phyloP scores from a whole-genome alignment of 2,888 invertebrate species.

The Ormyrus nitidulus region DNA sequence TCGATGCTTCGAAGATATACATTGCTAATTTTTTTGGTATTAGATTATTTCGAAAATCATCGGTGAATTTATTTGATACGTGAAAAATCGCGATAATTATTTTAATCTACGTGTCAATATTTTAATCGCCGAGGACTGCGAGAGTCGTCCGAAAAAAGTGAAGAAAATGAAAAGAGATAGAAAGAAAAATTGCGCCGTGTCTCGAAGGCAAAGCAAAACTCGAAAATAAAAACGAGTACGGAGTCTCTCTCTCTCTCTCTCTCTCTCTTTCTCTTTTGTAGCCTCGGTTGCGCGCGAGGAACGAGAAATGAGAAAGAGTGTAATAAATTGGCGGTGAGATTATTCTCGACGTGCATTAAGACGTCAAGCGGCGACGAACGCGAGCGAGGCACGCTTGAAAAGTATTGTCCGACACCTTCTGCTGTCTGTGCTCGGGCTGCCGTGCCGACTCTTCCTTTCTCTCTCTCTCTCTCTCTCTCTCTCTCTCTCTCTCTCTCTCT shows the following conservation, averaged over 20 bases:
- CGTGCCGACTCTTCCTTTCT: constrained; percentile 53
- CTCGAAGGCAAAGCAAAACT: constrained; percentile 52
- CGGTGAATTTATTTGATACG: neutral
- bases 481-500: constrained; percentile 58
- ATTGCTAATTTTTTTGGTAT: too few relatives aligned
- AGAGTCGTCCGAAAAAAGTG: constrained; percentile 7
- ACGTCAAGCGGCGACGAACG: constrained; percentile 74
- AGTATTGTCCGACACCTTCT: constrained; percentile 75
- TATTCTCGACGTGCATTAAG: constrained; percentile 76
- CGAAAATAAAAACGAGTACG: constrained; percentile 24
- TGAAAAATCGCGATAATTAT: constrained; percentile 1
- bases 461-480: constrained; percentile 40
- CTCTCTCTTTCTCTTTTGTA: constrained; percentile 10
- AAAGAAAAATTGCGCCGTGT: constrained; percentile 54
- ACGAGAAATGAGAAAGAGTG: constrained; percentile 75
- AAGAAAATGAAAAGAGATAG: neutral
- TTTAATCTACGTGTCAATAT: constrained; percentile 20
- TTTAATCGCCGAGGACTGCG: neutral
- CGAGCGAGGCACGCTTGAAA: constrained; percentile 68
- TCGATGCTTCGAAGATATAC: neutral
- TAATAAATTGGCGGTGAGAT: constrained; percentile 76
- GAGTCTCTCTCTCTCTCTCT: constrained; percentile 19
- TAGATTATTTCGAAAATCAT: neutral
- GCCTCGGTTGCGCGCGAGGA: constrained; percentile 52
- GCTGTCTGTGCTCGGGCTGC: constrained; percentile 60